Percentiles rank a stretch among this genome's conserved stretches.
Evolutionary conservation across 2,888 invertebrate genomes (phyloP).

Genomic region (Creontiades dilutus): DNA sequence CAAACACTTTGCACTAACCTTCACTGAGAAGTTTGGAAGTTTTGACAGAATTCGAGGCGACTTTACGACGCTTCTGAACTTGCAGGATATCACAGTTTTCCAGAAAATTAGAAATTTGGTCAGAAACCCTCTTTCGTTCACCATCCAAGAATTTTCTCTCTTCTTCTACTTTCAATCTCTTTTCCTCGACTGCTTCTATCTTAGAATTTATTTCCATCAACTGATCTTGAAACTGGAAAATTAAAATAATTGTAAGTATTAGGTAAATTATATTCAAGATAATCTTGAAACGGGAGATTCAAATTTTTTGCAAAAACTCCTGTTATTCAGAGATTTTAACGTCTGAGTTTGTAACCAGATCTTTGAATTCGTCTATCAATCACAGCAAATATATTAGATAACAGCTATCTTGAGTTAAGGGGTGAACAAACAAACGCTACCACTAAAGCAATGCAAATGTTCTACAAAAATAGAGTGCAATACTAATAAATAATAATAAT

Average conservation of each 20-base stretch:
- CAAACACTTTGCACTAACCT: neutral
- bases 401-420: too few species aligned
- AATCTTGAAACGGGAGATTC: too few species aligned
- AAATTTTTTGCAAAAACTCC: too few species aligned
- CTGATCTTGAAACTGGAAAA: neutral
- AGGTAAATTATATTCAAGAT: too few species aligned
- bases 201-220: neutral
- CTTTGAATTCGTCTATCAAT: too few species aligned
- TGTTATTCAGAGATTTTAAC: too few species aligned
- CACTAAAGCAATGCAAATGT: too few species aligned
- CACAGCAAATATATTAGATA: too few species aligned
- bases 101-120: neutral
- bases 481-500: too few species aligned
- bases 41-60: neutral
- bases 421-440: too few species aligned
- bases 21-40: conserved; percentile 24
- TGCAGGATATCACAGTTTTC: neutral
- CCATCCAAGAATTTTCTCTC: neutral
- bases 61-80: neutral
- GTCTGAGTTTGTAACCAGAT: too few species aligned
- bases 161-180: neutral
- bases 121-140: neutral
- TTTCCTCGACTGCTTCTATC: neutral
- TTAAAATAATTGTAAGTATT: neutral
- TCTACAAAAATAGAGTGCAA: too few species aligned